Evolutionary conservation across 2,797 vertebrate species (phyloP).

Genomic region (Sylvilagus floridanus): DNA sequence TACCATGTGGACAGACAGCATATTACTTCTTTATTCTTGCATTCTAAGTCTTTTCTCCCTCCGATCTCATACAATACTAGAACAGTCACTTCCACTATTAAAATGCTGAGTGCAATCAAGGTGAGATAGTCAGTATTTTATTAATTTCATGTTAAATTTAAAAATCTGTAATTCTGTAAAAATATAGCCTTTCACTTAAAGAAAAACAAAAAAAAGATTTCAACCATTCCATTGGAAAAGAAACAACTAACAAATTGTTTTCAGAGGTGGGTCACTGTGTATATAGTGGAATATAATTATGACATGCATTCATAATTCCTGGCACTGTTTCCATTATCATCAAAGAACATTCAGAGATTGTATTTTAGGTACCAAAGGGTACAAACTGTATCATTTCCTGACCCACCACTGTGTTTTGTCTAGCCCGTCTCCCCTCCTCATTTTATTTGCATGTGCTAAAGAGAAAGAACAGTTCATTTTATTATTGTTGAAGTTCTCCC

Average conservation of each 20-base stretch:
- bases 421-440: not conserved
- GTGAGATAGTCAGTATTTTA: constrained; percentile 67
- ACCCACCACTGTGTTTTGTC: not conserved
- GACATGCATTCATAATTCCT: constrained; percentile 69
- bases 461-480: constrained; percentile 54
- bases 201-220: constrained; percentile 63
- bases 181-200: constrained; percentile 67
- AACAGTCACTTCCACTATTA: constrained; percentile 64
- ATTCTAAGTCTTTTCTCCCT: constrained; percentile 64
- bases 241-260: constrained; percentile 71
- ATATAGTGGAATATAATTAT: constrained; percentile 56
- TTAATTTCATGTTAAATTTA: constrained; percentile 76
- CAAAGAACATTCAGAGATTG: constrained; percentile 2
- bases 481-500: constrained; percentile 43
- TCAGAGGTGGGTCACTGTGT: constrained; percentile 57
- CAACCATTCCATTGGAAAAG: constrained; percentile 56
- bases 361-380: not conserved
- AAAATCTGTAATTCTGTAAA: constrained; percentile 65
- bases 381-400: constrained; percentile 35
- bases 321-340: constrained; percentile 11
- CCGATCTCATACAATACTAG: constrained; percentile 57
- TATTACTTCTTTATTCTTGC: constrained; percentile 46
- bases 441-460: constrained; percentile 45
- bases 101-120: constrained; percentile 67
- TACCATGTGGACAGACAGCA: constrained; percentile 62